phyloP scores from a whole-genome alignment of 2,797 vertebrate species.

The Anabacerthia variegaticeps region DNA sequence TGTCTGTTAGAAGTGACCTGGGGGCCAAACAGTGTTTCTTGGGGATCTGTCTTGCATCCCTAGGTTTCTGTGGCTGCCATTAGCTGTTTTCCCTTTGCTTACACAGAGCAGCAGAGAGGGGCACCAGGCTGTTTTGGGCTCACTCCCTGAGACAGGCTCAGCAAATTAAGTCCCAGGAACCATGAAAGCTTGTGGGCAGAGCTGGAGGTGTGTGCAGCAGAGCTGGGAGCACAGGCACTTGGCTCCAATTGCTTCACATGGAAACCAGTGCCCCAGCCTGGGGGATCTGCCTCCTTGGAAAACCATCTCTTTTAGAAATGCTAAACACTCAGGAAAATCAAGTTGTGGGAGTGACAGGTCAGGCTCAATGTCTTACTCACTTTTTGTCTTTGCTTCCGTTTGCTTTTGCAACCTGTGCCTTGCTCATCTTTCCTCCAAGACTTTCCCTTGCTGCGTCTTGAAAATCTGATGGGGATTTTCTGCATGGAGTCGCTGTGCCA shows the following conservation, averaged over 20 bases:
- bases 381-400: not conserved
- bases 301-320: not conserved
- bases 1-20: not conserved
- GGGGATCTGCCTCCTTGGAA: not conserved
- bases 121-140: not conserved
- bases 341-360: not conserved
- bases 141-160: fast-evolving
- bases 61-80: not conserved
- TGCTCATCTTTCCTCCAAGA: not conserved
- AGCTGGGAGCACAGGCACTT: not conserved
- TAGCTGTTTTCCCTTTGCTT: not conserved
- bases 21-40: not conserved
- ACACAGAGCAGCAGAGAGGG: not conserved
- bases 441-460: not conserved
- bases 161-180: not conserved
- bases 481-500: not conserved
- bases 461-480: not conserved
- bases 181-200: not conserved
- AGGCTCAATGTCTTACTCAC: not conserved
- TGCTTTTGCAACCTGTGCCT: not conserved
- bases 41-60: not conserved
- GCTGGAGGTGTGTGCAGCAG: not conserved
- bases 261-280: not conserved
- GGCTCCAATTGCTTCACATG: not conserved
- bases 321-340: not conserved